A percentile compares a stretch with the other conserved stretches of the same genome.
phyloP scores from a whole-genome alignment of 2,888 invertebrate genomes.

The Apamea sordens region DNA sequence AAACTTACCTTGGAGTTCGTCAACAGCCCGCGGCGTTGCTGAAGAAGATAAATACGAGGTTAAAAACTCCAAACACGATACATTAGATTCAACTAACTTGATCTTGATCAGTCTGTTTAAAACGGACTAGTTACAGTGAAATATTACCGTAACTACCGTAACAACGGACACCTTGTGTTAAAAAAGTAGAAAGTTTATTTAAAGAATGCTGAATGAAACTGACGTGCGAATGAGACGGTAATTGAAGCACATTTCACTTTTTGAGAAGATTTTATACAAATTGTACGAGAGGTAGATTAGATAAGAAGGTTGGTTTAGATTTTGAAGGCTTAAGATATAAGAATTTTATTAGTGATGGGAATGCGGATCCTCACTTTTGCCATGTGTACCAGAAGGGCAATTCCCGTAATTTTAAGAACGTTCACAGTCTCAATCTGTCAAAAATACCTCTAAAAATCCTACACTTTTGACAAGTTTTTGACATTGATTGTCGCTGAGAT shows the following conservation, averaged over 20 bases:
- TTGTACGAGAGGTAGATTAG: constrained; percentile 25
- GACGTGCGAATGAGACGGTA: constrained; percentile 24
- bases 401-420: too few species aligned
- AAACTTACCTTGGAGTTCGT: constrained; percentile 63
- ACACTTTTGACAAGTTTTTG: too few species aligned
- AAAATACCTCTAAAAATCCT: too few species aligned
- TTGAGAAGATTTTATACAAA: constrained; percentile 24
- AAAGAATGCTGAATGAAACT: constrained; percentile 25
- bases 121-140: constrained; percentile 31
- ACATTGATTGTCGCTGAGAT: too few species aligned
- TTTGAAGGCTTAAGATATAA: constrained; percentile 25
- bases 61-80: constrained; percentile 62
- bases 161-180: constrained; percentile 15
- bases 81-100: constrained; percentile 50
- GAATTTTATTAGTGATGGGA: not conserved
- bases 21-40: constrained; percentile 57
- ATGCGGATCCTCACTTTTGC: not conserved
- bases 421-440: too few species aligned
- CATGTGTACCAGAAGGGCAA: not conserved
- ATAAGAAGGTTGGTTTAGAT: constrained; percentile 25
- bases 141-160: constrained; percentile 16
- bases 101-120: constrained; percentile 62
- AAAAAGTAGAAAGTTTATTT: constrained; percentile 45
- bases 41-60: constrained; percentile 59
- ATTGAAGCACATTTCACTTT: constrained; percentile 48